Evolutionary conservation across 1,140 invertebrate species (phyloP), one percentile per base, ranked within the genome.

Genomic region (Gonatopus flavifemur): DNA sequence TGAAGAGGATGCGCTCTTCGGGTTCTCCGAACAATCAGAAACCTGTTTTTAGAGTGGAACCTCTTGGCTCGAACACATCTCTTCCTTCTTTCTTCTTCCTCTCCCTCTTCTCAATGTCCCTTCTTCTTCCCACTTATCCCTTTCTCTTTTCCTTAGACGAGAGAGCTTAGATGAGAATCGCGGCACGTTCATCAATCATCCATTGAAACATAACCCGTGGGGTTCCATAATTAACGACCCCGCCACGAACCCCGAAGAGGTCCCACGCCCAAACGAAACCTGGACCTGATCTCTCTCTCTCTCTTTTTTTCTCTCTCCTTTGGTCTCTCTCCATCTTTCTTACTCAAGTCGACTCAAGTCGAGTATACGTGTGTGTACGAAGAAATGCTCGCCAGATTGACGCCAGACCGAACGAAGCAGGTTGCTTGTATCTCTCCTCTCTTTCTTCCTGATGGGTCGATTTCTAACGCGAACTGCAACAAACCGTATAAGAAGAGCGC

Each of bases 161-260:
- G 57, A 22, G 37, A 21, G 33, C 52, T 64, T 52, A 62, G 57
- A 60, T 57, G 59, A 57, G 57, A 55, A 58, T 64, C 56, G 59
- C 51, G 52, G 47, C 36, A 53, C 57, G 64, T 63, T 69, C 66
- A 66, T 70, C 67, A 58, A 70, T 70, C 67, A 69, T 67, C 61
- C 62, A 70, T 69, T 64, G 67, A 67, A 67, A 67, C 56, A 63
- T 65, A 57, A 65, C 66, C 59, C 57, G 58, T 64, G 62, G 64
- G 62, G 55, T 57, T 67, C 62, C 62, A 66, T 70, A 70, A 70
- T 70, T 70, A 70, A 67, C 64, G 59, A 62, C 55, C 47, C 42
- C 47, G 48, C 50, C 48, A 61, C 54, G 43, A 53, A 57, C 54
- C 54, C 30, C 50, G 41, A 43, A 49, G 35, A 49, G 40, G 59